A percentile compares a stretch with the other conserved stretches of the same genome.
These are phyloP conservation scores for Puma concolor DNA, from an alignment of 2,113 vertebrate genomes.

Conservation along the genomic window DNA sequence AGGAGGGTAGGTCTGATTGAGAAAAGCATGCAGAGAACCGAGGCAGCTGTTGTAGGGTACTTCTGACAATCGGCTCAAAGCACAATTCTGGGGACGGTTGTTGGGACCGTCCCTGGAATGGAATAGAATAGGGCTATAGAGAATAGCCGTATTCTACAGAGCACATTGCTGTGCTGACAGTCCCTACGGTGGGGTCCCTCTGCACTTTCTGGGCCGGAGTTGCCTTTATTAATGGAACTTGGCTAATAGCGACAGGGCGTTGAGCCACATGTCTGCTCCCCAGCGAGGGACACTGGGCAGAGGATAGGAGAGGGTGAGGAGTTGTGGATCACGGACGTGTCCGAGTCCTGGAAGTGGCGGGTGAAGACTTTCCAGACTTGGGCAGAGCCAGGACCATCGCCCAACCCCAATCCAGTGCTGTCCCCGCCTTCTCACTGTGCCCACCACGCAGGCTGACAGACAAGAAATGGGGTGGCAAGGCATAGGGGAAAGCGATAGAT, in stretches of 20 bases:
- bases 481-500: neutral
- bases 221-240: too few species aligned
- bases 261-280: too few species aligned
- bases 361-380: neutral
- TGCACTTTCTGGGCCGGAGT: neutral
- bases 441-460: neutral
- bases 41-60: neutral
- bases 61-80: neutral
- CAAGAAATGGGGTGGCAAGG: neutral
- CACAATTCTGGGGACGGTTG: neutral
- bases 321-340: neutral
- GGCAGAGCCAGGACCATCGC: neutral
- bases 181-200: neutral
- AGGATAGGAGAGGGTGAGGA: neutral
- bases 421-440: neutral
- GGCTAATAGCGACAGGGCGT: neutral
- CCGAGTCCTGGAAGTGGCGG: neutral
- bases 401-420: too few species aligned
- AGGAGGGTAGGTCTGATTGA: neutral
- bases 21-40: neutral
- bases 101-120: neutral
- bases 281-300: accelerated
- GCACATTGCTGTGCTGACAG: neutral
- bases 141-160: neutral
- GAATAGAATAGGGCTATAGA: too few species aligned